Conservation (phyloP, 2,797 vertebrate genomes). For the Manis javanica region DNA sequence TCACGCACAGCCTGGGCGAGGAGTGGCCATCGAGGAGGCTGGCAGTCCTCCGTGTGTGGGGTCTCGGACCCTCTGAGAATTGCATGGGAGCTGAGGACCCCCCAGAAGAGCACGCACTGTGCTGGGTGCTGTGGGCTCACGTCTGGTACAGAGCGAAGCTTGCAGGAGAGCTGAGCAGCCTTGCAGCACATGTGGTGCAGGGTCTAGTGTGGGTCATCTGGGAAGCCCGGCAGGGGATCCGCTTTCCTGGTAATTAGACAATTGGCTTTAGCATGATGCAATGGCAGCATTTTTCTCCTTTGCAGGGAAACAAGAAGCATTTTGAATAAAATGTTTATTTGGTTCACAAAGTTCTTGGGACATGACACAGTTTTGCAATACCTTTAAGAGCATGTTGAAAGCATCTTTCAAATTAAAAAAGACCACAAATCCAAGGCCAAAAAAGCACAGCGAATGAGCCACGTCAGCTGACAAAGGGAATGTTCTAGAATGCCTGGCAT, state of each 20-base stretch:
- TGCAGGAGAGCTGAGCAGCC: background rate
- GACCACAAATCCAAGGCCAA: background rate
- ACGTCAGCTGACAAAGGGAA: background rate
- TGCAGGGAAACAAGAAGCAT: background rate
- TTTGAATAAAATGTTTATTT: conserved; percentile 42
- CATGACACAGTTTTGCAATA: background rate
- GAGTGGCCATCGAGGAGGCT: rapidly evolving
- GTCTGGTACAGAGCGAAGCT: background rate
- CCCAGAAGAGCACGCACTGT: background rate
- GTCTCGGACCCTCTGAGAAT: background rate
- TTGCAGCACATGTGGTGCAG: rapidly evolving
- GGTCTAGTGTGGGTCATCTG: rapidly evolving
- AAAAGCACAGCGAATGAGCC: background rate
- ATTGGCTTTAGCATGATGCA: rapidly evolving
- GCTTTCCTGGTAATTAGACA: rapidly evolving
- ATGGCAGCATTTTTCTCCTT: background rate
- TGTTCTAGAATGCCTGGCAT: background rate
- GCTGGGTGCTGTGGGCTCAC: rapidly evolving
- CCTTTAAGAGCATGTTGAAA: background rate
- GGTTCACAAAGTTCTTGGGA: background rate
- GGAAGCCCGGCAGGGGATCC: background rate
- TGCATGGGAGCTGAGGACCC: no score
- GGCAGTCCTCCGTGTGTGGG: background rate
- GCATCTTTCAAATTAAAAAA: conserved; percentile 42
- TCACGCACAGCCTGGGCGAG: no score